Percentiles rank a stretch among this genome's conserved stretches.
Evolutionary conservation across 53 echinoderm and acorn worm species (phyloP).

Genomic region (Hippasteria phrygiana): DNA sequence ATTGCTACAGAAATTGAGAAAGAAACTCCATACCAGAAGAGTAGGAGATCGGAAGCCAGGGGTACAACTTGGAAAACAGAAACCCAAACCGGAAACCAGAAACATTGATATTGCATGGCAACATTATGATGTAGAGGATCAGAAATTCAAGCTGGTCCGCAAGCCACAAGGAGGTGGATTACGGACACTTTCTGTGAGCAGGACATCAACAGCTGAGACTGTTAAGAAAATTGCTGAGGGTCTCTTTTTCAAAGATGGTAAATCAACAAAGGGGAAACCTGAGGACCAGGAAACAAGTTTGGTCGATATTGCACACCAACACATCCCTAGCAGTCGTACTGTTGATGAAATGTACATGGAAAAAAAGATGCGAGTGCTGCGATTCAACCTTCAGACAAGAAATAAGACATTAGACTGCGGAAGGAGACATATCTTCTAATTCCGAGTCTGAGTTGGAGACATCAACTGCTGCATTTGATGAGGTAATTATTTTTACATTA

Average conservation of each 20-base stretch:
- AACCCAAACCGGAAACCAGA: too few species aligned
- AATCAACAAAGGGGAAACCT: slow-evolving; percentile 20
- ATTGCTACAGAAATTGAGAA: too few species aligned
- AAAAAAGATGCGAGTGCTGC: slow-evolving; percentile 47
- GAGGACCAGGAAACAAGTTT: not conserved
- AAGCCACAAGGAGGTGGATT: slow-evolving; percentile 54
- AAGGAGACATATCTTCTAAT: not conserved
- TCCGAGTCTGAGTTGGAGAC: too few species aligned
- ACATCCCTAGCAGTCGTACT: not conserved
- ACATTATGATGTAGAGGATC: slow-evolving; percentile 10
- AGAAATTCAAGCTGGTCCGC: slow-evolving; percentile 29
- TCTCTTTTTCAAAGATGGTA: slow-evolving; percentile 44
- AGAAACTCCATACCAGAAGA: too few species aligned
- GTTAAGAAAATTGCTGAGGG: slow-evolving; percentile 21
- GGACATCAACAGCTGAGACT: not conserved
- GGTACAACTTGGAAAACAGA: too few species aligned
- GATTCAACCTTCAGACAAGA: slow-evolving; percentile 37
- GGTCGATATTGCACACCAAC: slow-evolving; percentile 23
- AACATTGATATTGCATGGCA: slow-evolving; percentile 49
- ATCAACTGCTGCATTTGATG: too few species aligned
- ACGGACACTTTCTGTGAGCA: slow-evolving; percentile 19
- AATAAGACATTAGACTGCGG: not conserved
- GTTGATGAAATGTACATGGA: slow-evolving; percentile 22
- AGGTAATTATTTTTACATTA: too few species aligned
- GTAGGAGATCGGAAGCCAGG: too few species aligned